Conservation (phyloP, 2,113 vertebrate species). For the Agapornis roseicollis region DNA sequence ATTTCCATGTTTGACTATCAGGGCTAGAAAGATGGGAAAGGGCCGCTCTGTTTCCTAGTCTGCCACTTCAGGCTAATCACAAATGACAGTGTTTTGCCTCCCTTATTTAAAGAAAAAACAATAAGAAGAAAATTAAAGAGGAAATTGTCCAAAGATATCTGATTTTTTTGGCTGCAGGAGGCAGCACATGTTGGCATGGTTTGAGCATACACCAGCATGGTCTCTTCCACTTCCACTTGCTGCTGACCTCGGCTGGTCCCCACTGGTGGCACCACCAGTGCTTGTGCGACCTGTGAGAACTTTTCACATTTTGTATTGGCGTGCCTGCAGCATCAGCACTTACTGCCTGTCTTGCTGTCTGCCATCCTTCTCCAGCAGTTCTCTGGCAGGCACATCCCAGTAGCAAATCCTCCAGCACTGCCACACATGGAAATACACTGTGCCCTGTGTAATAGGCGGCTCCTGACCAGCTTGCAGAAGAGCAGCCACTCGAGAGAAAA, state of each 20-base stretch:
- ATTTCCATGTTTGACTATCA: accelerated
- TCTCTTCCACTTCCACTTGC: background rate
- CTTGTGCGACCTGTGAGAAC: background rate
- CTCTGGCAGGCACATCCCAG: background rate
- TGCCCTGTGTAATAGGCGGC: background rate
- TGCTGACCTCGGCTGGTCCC: background rate
- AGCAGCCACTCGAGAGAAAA: background rate
- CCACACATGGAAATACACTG: accelerated
- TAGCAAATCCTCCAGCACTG: background rate
- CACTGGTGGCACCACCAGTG: background rate
- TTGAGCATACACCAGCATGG: accelerated
- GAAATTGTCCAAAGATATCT: background rate
- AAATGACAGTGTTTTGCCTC: background rate
- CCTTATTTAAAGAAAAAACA: background rate
- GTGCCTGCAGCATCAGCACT: background rate
- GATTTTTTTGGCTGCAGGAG: background rate
- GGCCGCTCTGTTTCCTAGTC: background rate
- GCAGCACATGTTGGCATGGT: background rate
- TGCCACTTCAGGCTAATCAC: background rate
- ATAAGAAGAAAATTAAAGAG: background rate
- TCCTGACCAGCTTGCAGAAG: background rate
- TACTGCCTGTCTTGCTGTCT: background rate
- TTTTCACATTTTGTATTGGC: background rate
- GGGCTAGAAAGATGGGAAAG: background rate
- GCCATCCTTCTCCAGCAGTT: background rate